Evolutionary conservation across 2,888 invertebrate genomes (phyloP), one percentile per base, ranked within the genome.

Genomic region (Drosophila diplacantha): DNA sequence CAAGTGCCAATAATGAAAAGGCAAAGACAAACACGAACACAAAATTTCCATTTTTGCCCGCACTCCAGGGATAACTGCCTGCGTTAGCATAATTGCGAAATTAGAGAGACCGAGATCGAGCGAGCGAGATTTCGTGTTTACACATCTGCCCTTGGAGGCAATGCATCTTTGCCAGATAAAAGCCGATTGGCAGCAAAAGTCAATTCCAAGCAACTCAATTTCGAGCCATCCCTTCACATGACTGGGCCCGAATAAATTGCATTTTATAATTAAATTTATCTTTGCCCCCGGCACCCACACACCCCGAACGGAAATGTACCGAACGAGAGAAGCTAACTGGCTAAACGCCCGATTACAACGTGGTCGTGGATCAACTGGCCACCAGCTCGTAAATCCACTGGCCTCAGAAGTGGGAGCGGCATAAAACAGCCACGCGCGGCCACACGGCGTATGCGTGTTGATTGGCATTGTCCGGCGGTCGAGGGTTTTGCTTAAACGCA

Each of bases 401-500:
- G 68, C 35, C 50, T 66, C 31, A 67, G 63, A 65, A 73, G 49
- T 59, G 63, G 68, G 58, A 53, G 60, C 32, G 38, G 60, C 20
- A 56, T 7, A 18, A 38, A 46, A 31, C 20, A 7, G 26, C 11
- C 50, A 43, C 54, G 37, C 29, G 56, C 64, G 58, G 51, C 51
- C 54, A 73, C 71, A 68, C 58, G 71, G 61, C 65, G 73, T 78
- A 73, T 73, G 78, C 76, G 79, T 79, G 74, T 65, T 72, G 80
- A 81, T 75, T 78, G 69, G 64, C 76, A 69, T 61, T 68, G 58
- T 58, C 44, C 34, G 39, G 37, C 22, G 38, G 35, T 29, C 32
- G 26, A 39, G 32, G 51, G 57, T 41, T 65, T 66, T 53, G 70
- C 70, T 54, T 38, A 47, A 60, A 49, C 47, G 37, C 67, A 69